phyloP scores from a whole-genome alignment of 2,113 vertebrate species.

The Chamaea fasciata region DNA sequence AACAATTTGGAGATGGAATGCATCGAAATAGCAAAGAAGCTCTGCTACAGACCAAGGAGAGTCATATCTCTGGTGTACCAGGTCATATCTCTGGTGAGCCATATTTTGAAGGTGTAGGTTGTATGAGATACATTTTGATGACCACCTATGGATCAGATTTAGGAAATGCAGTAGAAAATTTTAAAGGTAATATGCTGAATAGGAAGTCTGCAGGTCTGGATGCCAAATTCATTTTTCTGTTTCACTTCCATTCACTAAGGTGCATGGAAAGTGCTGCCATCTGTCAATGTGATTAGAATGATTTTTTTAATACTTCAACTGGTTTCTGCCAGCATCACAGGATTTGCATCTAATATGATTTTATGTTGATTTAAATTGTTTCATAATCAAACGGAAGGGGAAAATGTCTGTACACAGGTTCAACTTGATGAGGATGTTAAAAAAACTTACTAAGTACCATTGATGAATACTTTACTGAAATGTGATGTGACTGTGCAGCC shows the following conservation, averaged over 20 bases:
- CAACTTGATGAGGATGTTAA: neutral
- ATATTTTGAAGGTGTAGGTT: neutral
- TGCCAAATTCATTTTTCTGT: neutral
- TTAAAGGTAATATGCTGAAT: neutral
- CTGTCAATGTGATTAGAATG: neutral
- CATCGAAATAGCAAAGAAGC: neutral
- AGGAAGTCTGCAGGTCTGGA: neutral
- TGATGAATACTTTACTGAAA: neutral
- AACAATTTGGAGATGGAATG: neutral
- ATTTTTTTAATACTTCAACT: neutral
- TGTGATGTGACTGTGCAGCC: accelerated
- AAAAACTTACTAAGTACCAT: neutral
- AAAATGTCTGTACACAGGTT: neutral
- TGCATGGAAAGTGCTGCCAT: neutral
- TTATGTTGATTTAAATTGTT: neutral
- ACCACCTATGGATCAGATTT: neutral
- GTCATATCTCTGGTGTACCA: neutral
- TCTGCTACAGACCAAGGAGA: neutral
- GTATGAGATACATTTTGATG: neutral
- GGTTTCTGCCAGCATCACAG: neutral
- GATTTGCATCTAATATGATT: neutral
- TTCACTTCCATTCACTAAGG: neutral
- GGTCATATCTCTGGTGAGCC: neutral
- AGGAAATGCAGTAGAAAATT: neutral
- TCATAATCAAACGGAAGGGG: neutral